Conservation (phyloP, 2,113 vertebrate species). For the Bubo bubo region DNA sequence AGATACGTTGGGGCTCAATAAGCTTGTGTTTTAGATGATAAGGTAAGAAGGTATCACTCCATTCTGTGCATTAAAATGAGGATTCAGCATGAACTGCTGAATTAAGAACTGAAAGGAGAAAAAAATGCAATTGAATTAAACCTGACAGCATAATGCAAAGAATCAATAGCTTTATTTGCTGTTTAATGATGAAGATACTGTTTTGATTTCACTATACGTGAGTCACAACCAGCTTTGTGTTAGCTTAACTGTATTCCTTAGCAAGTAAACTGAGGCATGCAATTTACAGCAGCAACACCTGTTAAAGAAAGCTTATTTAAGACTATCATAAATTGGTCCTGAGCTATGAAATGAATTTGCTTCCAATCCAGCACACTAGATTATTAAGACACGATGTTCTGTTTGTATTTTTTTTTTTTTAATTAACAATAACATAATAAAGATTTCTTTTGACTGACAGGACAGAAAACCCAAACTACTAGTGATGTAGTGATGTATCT, state of each 20-base stretch:
- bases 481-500: neutral
- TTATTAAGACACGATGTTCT: neutral
- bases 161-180: constrained; percentile 77
- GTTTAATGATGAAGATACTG: constrained; percentile 68
- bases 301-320: constrained; percentile 57
- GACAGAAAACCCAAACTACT: neutral
- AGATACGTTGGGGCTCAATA: constrained; percentile 27
- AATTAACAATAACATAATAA: neutral
- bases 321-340: constrained; percentile 25
- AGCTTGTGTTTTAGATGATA: constrained; percentile 52
- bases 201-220: constrained; percentile 66
- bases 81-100: constrained; percentile 56
- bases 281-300: constrained; percentile 43
- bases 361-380: neutral
- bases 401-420: neutral
- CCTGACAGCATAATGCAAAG: constrained; percentile 63
- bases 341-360: neutral
- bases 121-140: constrained; percentile 62
- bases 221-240: constrained; percentile 62
- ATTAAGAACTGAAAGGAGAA: constrained; percentile 64
- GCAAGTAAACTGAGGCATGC: constrained; percentile 63
- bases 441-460: neutral
- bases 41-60: constrained; percentile 49
- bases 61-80: constrained; percentile 58
- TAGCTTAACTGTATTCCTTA: constrained; percentile 54